A percentile compares a stretch with the other conserved stretches of the same genome.
Evolutionary conservation across 2,797 vertebrate genomes (phyloP).

Genomic region (Ctenopoma multispine): DNA sequence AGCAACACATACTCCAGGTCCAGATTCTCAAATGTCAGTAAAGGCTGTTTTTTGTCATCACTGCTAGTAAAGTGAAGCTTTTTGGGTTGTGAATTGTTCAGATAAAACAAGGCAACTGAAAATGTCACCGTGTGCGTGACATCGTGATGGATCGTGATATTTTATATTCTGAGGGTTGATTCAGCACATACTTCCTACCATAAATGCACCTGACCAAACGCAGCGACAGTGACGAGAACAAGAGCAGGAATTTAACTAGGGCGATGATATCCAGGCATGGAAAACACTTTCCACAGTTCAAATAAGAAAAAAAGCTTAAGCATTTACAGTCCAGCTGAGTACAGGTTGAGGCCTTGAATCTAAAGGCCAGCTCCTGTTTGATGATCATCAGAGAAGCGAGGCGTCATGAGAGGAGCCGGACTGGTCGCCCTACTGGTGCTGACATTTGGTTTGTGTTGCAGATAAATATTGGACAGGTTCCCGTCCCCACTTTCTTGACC

Average conservation of each 20-base stretch:
- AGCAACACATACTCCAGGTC: not conserved
- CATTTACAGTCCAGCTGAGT: conserved; percentile 24
- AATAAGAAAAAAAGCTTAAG: too few species aligned
- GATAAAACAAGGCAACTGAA: too few species aligned
- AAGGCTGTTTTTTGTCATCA: not conserved
- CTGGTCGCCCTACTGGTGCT: conserved; percentile 22
- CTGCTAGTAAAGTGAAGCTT: not conserved
- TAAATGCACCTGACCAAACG: too few species aligned
- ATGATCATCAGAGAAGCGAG: conserved; percentile 23
- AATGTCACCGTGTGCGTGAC: too few species aligned
- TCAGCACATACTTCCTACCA: too few species aligned
- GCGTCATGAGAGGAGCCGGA: conserved; percentile 1
- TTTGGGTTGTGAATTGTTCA: not conserved
- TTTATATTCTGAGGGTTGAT: too few species aligned
- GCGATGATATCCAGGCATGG: too few species aligned
- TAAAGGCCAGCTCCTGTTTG: conserved; percentile 54
- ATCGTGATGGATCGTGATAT: too few species aligned
- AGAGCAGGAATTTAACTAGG: too few species aligned
- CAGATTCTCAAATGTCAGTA: not conserved
- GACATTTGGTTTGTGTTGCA: conserved; percentile 54
- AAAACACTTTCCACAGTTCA: too few species aligned
- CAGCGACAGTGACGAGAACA: too few species aligned
- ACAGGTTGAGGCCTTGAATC: conserved; percentile 27
- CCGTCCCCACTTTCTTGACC: not conserved
- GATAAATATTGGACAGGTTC: conserved; percentile 29